phyloP scores from a whole-genome alignment of 1,140 invertebrate species.

The Sitodiplosis mosellana region DNA sequence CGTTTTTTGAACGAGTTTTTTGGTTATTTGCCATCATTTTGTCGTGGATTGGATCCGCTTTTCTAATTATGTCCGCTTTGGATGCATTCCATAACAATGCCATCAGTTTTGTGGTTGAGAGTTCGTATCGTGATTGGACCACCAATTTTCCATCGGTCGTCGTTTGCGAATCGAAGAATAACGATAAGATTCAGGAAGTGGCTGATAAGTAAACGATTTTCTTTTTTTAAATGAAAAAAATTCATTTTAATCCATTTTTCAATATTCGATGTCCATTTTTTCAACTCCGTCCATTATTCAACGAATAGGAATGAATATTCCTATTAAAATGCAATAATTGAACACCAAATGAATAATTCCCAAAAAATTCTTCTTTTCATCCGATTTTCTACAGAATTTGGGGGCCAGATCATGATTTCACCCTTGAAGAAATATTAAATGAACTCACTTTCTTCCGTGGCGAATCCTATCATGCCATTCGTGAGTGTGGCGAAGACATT shows the following conservation, averaged over 20 bases:
- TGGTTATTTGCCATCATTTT: constrained; percentile 39
- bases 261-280: neutral
- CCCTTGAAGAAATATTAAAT: constrained; percentile 44
- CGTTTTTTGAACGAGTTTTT: constrained; percentile 37
- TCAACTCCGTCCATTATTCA: too few relatives aligned
- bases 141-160: constrained; percentile 44
- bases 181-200: constrained; percentile 33
- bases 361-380: too few relatives aligned
- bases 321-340: too few relatives aligned
- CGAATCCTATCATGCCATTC: constrained; percentile 40
- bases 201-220: constrained; percentile 31
- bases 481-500: constrained; percentile 32
- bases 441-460: constrained; percentile 45
- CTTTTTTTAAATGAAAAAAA: too few relatives aligned
- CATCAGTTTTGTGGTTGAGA: constrained; percentile 50
- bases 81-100: constrained; percentile 27
- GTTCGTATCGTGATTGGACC: constrained; percentile 46
- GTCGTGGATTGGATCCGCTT: constrained; percentile 38
- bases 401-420: constrained; percentile 42
- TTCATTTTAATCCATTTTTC: constrained; percentile 1
- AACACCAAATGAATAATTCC: too few relatives aligned
- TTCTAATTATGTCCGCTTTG: constrained; percentile 37
- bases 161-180: constrained; percentile 42
- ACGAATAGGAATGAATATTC: too few relatives aligned
- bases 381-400: too few relatives aligned